Evolutionary conservation across 2,113 vertebrate species (phyloP), one percentile per base, ranked within the genome.

Genomic region (Nestor notabilis): DNA sequence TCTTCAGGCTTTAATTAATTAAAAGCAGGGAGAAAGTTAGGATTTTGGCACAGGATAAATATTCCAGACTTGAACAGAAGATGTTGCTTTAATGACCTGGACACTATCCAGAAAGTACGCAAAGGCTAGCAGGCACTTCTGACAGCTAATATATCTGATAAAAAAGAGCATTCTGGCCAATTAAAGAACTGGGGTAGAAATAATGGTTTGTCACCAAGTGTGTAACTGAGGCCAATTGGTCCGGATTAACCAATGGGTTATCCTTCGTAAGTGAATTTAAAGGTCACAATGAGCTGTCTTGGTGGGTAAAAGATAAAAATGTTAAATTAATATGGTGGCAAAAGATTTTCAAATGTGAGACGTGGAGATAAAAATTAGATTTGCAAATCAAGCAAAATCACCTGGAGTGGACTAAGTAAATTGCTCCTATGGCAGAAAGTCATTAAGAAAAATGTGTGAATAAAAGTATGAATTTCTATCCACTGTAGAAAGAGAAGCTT

Each of bases 21-120:
- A 97, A 98, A 97, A 97, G 95, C 65, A 87, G 89, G 83, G 87
- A 97, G 91, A 97, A 96, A 97, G 93, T 58, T 83, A 79, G 95
- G 93, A 92, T 95, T 97, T 97, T 97, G 85, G 94, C 84, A 95
- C 94, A 97, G 96, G 97, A 97, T 98, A 98, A 98, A 98, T 98
- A 98, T 96, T 95, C 95, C 83, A 56, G 44, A 95, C 94, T 97
- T 96, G 94, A 98, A 97, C 70, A 95, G 96, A 97, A 98, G 97
- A 98, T 97, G 95, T 97, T 98, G 95, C 97, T 98, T 98, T 98
- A 98, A 98, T 98, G 98, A 98, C 96, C 97, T 98, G 98, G 98
- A 98, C 93, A 95, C 85, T 91, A 83, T 98, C 98, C 98, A 98
- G 97, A 97, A 98, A 98, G 91, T 97, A 97, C 49, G 95, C 94